phyloP scores from a whole-genome alignment of 1,140 invertebrate species.

The Neotoxoptera formosana region DNA sequence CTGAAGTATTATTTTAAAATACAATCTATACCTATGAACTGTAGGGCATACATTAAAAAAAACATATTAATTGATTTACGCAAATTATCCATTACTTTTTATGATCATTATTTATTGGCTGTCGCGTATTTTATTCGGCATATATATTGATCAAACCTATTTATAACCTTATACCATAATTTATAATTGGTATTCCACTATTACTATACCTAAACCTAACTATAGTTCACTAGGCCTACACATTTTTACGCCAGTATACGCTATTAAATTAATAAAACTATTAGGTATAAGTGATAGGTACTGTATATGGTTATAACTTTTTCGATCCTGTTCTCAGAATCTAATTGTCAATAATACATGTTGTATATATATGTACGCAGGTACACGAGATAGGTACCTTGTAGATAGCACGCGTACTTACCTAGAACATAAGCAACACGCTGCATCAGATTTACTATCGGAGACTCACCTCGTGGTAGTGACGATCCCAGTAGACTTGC shows the following conservation, averaged over 20 bases:
- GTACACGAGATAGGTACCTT: too few species aligned
- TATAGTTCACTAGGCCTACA: too few species aligned
- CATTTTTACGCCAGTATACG: too few species aligned
- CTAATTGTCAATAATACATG: neutral
- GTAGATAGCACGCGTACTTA: neutral
- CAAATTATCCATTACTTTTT: neutral
- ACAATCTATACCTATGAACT: neutral
- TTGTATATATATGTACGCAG: neutral
- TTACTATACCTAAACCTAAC: too few species aligned
- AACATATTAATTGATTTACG: neutral
- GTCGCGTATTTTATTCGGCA: too few species aligned
- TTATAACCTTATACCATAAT: neutral
- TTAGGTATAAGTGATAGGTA: too few species aligned
- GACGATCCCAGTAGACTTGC: constrained; percentile 79
- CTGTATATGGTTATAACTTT: neutral
- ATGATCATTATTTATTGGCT: too few species aligned
- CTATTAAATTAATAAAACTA: too few species aligned
- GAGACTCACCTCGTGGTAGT: constrained; percentile 70
- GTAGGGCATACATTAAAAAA: neutral
- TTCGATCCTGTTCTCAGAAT: neutral
- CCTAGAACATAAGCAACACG: neutral
- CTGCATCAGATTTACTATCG: neutral
- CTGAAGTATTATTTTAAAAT: neutral
- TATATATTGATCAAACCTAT: too few species aligned
- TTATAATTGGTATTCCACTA: neutral